A percentile compares a stretch with the other conserved stretches of the same genome.
phyloP scores from a whole-genome alignment of 2,113 vertebrate species.

The Gymnorhina tibicen region DNA sequence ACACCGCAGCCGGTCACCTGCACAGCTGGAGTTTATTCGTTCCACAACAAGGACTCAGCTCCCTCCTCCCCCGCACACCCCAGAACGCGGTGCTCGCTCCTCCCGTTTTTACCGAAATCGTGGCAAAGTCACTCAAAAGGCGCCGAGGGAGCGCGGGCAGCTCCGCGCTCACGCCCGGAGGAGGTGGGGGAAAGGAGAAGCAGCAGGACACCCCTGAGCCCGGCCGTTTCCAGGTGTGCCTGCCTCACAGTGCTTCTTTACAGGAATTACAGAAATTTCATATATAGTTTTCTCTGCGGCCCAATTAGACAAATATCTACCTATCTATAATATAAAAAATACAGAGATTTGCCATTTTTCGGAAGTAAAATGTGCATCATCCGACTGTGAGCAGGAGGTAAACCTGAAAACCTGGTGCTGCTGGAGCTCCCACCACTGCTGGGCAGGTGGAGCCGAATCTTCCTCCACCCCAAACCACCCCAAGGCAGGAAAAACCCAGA shows the following conservation, averaged over 20 bases:
- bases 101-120: not conserved
- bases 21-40: conserved; percentile 23
- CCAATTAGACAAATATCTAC: conserved; percentile 63
- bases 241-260: conserved; percentile 32
- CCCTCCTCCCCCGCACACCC: not conserved
- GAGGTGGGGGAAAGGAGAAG: not conserved
- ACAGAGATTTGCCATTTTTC: conserved; percentile 66
- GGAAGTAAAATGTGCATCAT: conserved; percentile 72
- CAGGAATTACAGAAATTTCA: conserved; percentile 17
- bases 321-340: conserved; percentile 74
- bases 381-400: conserved; percentile 61
- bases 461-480: not conserved
- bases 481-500: not conserved
- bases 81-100: fast-evolving
- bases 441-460: not conserved
- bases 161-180: not conserved
- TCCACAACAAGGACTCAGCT: not conserved
- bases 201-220: not conserved
- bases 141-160: not conserved
- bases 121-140: not conserved
- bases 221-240: not conserved
- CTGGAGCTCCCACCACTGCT: not conserved
- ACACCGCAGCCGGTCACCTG: not conserved
- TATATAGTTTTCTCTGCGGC: not conserved
- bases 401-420: conserved; percentile 60